Conservation (phyloP, 2,797 vertebrate species). For the Arrhamphus sclerolepis region DNA sequence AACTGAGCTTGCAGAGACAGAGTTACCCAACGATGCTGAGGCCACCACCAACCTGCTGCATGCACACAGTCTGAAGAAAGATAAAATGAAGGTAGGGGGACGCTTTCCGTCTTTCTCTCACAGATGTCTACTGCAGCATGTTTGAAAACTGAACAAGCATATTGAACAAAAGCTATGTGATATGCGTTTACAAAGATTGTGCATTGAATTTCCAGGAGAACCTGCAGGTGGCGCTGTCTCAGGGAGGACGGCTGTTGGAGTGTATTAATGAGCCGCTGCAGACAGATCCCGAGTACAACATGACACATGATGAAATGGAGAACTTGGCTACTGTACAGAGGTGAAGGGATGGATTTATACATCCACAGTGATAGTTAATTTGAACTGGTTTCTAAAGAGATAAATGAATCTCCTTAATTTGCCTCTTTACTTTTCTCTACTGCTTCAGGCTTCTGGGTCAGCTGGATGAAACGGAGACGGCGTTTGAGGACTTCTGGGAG, state of each 20-base stretch:
- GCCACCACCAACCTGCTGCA: constrained; percentile 87
- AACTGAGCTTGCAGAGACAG: constrained; percentile 94
- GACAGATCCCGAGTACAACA: constrained; percentile 83
- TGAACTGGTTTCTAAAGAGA: not conserved
- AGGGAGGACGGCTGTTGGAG: constrained; percentile 85
- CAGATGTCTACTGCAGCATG: rapidly evolving
- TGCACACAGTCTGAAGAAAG: constrained; percentile 86
- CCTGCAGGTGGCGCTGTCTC: constrained; percentile 86
- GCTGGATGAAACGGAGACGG: constrained; percentile 89
- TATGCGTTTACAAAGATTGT: not conserved
- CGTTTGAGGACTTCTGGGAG: constrained; percentile 97
- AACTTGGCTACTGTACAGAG: constrained; percentile 92
- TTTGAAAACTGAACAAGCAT: not conserved
- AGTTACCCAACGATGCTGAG: constrained; percentile 90
- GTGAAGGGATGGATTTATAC: constrained; percentile 50
- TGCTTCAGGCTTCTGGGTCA: constrained; percentile 88
- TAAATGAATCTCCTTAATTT: not conserved
- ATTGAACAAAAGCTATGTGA: not conserved
- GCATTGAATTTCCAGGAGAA: constrained; percentile 81
- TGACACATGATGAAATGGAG: constrained; percentile 92
- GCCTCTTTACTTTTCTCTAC: not conserved
- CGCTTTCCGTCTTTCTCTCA: no score
- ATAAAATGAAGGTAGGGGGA: constrained; percentile 89
- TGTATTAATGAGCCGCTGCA: constrained; percentile 87
- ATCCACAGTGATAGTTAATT: not conserved